Evolutionary conservation across 2,888 invertebrate species (phyloP).

Genomic region (Eilema sororculum): DNA sequence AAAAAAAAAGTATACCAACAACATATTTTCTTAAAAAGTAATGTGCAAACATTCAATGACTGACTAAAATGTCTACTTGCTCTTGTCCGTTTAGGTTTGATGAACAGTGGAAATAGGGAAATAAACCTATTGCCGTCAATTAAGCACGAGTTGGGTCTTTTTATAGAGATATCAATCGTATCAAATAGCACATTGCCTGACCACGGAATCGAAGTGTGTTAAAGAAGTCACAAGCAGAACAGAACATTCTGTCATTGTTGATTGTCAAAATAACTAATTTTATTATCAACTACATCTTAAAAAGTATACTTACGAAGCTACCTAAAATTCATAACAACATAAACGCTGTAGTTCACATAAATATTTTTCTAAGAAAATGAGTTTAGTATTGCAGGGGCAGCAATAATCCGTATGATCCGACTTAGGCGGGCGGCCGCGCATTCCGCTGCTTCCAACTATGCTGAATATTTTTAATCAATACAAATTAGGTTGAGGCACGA

Average conservation of each 20-base stretch:
- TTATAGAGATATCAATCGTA: too few species aligned
- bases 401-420: constrained; percentile 71
- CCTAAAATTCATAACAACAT: constrained; percentile 21
- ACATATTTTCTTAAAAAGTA: not conserved
- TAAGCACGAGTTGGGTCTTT: too few species aligned
- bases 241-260: too few species aligned
- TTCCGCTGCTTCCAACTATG: constrained; percentile 79
- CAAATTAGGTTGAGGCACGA: constrained; percentile 82
- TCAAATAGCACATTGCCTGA: not conserved
- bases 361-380: constrained; percentile 65
- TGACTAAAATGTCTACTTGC: too few species aligned
- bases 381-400: constrained; percentile 51
- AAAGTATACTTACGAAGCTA: not conserved
- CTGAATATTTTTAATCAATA: constrained; percentile 88
- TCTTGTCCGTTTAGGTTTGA: too few species aligned
- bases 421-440: constrained; percentile 51
- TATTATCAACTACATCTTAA: not conserved
- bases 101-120: not conserved
- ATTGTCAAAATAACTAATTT: too few species aligned
- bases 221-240: too few species aligned
- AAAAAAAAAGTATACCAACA: too few species aligned
- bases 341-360: constrained; percentile 41
- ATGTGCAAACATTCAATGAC: too few species aligned
- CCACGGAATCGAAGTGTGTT: not conserved
- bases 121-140: not conserved